Evolutionary conservation across 2,797 vertebrate species (phyloP), one percentile per base, ranked within the genome.

Genomic region (Hyperoplus immaculatus): DNA sequence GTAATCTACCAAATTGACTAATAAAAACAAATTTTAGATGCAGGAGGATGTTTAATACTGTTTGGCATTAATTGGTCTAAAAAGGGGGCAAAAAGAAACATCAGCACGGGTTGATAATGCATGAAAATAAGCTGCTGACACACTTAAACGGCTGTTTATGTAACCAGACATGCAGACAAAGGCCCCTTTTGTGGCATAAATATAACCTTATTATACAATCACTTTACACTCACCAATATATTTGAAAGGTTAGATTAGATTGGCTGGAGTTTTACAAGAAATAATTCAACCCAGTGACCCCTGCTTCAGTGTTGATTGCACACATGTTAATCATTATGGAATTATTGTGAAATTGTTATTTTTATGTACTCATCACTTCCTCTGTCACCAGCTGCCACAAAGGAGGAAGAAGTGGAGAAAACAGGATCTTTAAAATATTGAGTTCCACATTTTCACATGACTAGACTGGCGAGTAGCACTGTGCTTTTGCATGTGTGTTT

Each of bases 381-480:
- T 81, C 29, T 6, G 21, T 67, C 38, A 21, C 42, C 77, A 41
- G 72, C 69, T 58, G 41, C 56, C 41, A 42, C 50, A 64, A 42
- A 69, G 5, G 62, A 8, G 10, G 15, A 72, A 64, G 47, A 68
- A 9, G 29, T 60, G 10, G 42, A 45, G 15, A 79, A 64, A 69
- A 71, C 54, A 66, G 54, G 47, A 63, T 75, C 77, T 75, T 41
- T 64, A 68, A 29, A 12, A 47, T 6, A 73, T 10, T 15, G 38
- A 80, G 50, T 75, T 82, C 63, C 78, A 78, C 66, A 75, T 63
- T 78, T 69, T 81, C 61, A 29, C 29, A 58, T 74, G 69, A 72
- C 70, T 29, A 36, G 45, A 55, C 46, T 9, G 58, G 45, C 13
- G 55, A 43, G 59, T 13, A 36, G n/a, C n/a, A n/a, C 2, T 2